Base-by-base conservation (phyloP, 2,797 vertebrate genomes). In the Molossus molossus region DNA sequence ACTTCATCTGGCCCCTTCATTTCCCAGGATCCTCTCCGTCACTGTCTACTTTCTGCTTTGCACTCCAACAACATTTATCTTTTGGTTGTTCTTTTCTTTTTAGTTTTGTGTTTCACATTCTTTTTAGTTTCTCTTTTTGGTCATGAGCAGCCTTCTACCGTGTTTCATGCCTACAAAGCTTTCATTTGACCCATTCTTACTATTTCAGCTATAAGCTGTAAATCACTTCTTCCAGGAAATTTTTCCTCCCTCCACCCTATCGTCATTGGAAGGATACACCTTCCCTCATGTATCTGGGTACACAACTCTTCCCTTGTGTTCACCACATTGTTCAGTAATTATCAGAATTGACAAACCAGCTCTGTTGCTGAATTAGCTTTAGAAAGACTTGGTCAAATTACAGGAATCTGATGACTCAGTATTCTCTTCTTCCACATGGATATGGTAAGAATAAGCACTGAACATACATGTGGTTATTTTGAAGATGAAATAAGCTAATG, bases 231-330 rank as follows among this genome's bases (percentile, higher is more conserved):
- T 64, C 0, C 9, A 45, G 29, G 60, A 76, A 67, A n/a, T 0
- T 29, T 87, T 87, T 40, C 5, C 12, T 37, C 25, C 76, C 17
- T 33, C 45, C 80, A 7, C 23, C 4, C 15, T 27, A 29, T 40
- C 18, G 17, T 21, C 10, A 15, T 12, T 0, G 18, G 70, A 21
- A 60, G 0, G 14, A 10, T 21, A n/a, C 18, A 37, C 15, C 2
- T 69, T 72, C 29, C 48, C 23, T 67, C n/a, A 13, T 23, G 29
- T 25, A 15, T n/a, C 20, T 37, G 55, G 9, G 2, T 14, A 20
- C 9, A 23, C 37, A 45, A 64, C 0, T 29, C 45, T 83, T 89
- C 50, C 55, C 14, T 64, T 55, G 0, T 73, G 9, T 21, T 95
- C n/a, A 33, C 2, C 10, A 29, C 7, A 25, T 21, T 62, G 11